These are phyloP conservation scores for Dendrolimus kikuchii DNA, from an alignment of 1,140 invertebrate species.

Conservation along the genomic window DNA sequence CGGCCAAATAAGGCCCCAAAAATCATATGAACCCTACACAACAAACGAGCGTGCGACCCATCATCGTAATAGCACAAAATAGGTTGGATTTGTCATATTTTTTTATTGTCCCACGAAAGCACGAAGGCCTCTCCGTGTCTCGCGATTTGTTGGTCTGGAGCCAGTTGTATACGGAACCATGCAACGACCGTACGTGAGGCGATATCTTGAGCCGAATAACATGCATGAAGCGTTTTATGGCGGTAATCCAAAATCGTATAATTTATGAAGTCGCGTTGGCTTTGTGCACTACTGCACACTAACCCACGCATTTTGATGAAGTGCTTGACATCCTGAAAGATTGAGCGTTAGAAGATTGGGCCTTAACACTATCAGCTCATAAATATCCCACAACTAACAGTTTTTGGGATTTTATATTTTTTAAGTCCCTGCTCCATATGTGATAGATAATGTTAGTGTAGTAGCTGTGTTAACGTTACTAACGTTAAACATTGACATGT, in stretches of 20 bases:
- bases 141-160: constrained; percentile 24
- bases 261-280: neutral
- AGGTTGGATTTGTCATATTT: constrained; percentile 52
- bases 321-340: too few relatives aligned
- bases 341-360: too few relatives aligned
- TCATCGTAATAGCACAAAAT: constrained; percentile 34
- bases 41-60: constrained; percentile 44
- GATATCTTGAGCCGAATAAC: constrained; percentile 46
- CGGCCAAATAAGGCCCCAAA: constrained; percentile 3
- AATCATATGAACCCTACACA: constrained; percentile 9
- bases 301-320: too few relatives aligned
- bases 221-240: constrained; percentile 50
- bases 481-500: too few relatives aligned
- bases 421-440: too few relatives aligned
- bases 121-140: constrained; percentile 34
- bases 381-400: too few relatives aligned
- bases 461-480: too few relatives aligned
- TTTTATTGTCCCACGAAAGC: constrained; percentile 48
- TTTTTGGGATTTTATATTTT: too few relatives aligned
- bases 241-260: constrained; percentile 27
- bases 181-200: constrained; percentile 49
- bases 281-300: too few relatives aligned
- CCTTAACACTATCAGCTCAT: too few relatives aligned
- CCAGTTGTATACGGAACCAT: constrained; percentile 24
- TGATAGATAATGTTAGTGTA: too few relatives aligned